Conservation (phyloP, 2,113 vertebrate genomes). For the Podarcis muralis region DNA sequence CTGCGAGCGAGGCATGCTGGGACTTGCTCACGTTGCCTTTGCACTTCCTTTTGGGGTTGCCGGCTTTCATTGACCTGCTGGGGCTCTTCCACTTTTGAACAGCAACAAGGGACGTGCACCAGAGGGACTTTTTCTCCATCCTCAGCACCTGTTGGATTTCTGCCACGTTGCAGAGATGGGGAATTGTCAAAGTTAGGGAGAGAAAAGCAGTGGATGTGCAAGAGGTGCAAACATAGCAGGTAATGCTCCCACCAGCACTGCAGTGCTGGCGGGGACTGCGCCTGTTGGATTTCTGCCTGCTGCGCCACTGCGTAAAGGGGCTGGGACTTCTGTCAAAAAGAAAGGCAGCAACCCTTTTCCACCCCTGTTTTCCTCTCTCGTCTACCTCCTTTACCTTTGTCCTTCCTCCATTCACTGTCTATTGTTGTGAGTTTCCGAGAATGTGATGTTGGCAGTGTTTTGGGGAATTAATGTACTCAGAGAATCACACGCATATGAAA, state of each 20-base stretch:
- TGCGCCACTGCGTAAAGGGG: neutral
- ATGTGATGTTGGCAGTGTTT: neutral
- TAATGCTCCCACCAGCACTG: neutral
- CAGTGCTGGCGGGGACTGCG: neutral
- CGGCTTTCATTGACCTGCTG: neutral
- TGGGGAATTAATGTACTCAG: neutral
- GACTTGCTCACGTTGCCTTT: neutral
- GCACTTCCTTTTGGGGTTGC: neutral
- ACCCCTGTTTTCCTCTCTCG: neutral
- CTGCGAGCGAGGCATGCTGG: neutral
- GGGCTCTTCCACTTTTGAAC: neutral
- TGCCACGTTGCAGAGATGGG: neutral
- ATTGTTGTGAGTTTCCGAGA: neutral
- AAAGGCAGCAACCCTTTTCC: neutral
- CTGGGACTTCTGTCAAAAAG: neutral
- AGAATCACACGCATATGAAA: neutral
- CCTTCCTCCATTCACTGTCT: neutral
- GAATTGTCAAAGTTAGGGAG: neutral
- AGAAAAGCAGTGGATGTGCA: too few relatives aligned
- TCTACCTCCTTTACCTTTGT: neutral
- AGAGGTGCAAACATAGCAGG: neutral
- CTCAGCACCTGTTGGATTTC: neutral
- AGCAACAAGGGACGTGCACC: too few relatives aligned
- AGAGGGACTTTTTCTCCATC: neutral
- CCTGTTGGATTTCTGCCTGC: neutral